These are phyloP conservation scores for Amorpha juglandis DNA, from an alignment of 2,888 invertebrate species.

Conservation along the genomic window DNA sequence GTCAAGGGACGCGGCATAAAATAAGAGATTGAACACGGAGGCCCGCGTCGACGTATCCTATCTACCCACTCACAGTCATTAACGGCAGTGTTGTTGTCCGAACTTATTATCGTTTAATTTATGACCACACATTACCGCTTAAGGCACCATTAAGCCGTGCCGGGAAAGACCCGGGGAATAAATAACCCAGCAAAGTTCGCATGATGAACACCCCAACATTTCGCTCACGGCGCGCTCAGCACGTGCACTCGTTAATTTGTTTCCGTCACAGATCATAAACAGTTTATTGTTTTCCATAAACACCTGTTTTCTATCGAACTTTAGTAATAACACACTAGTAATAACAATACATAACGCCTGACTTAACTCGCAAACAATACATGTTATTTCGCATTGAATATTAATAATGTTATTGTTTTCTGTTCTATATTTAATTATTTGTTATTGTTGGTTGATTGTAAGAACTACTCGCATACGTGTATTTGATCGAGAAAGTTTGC, in stretches of 20 bases:
- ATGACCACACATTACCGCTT: conserved; percentile 81
- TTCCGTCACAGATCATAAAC: conserved; percentile 70
- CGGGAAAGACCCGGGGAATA: conserved; percentile 63
- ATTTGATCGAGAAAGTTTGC: too few relatives aligned
- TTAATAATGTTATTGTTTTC: background rate
- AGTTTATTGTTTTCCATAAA: conserved; percentile 70
- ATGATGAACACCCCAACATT: conserved; percentile 64
- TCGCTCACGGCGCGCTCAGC: conserved; percentile 44
- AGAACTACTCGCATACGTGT: background rate
- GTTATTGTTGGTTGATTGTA: background rate
- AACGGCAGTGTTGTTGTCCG: conserved; percentile 76
- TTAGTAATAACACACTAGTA: conserved; percentile 43
- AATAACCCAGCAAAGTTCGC: conserved; percentile 68
- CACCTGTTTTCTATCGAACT: conserved; percentile 41
- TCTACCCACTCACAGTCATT: conserved; percentile 53
- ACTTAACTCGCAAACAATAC: background rate
- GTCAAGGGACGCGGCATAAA: conserved; percentile 44
- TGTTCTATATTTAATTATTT: background rate
- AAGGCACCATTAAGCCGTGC: conserved; percentile 74
- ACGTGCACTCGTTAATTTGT: conserved; percentile 73
- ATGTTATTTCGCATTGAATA: background rate
- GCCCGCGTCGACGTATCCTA: conserved; percentile 40
- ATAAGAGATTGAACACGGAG: conserved; percentile 49
- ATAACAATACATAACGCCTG: conserved; percentile 37
- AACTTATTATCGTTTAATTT: conserved; percentile 83